Base-by-base conservation (phyloP, 30 jellyfish, hydroid and myxozoan species). In the Hydractinia symbiolongicarpus region DNA sequence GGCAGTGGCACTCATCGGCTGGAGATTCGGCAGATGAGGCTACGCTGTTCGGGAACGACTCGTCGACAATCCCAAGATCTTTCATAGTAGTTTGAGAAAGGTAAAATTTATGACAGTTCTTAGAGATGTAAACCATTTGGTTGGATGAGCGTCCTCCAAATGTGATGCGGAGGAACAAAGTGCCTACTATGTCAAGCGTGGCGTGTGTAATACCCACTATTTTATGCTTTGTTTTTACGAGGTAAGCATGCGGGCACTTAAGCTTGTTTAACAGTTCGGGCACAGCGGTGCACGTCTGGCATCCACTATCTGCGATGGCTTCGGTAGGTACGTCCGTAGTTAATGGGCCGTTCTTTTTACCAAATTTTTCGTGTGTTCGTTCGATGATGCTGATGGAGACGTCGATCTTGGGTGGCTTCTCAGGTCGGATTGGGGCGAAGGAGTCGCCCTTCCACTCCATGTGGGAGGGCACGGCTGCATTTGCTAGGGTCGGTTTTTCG, bases 261-360 rank as follows among this genome's bases (percentile, higher is more conserved):
- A 73, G 82, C 9, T 73, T 19, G 76, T 73, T 20, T 50, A 73
- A 20, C 16, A 73, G 73, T 50, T 73, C 82, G 11, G 82, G 82
- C 15, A 73, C 82, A 9, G 62, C 74, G n/a, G 74, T 73, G 74
- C 82, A 73, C 11, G 50, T 73, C 50, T 73, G 82, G n/a, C 62
- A 20, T 11, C 82, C 82, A 8, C 62, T 73, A 73, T 73, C 82
- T 21, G 82, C 82, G 20, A 20, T 10, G 9, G 82, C 82, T n/a
- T n/a, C n/a, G n/a, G n/a, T n/a, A n/a, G n/a, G n/a, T n/a, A n/a
- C n/a, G n/a, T n/a, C n/a, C n/a, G n/a, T n/a, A n/a, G n/a, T n/a
- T n/a, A n/a, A n/a, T n/a, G n/a, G n/a, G n/a, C n/a, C n/a, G n/a
- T n/a, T n/a, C n/a, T n/a, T n/a, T n/a, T n/a, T n/a, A n/a, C n/a